These are phyloP conservation scores for Schizopygopsis malacanthus DNA, from an alignment of 2,797 vertebrate genomes.

Conservation along the genomic window DNA sequence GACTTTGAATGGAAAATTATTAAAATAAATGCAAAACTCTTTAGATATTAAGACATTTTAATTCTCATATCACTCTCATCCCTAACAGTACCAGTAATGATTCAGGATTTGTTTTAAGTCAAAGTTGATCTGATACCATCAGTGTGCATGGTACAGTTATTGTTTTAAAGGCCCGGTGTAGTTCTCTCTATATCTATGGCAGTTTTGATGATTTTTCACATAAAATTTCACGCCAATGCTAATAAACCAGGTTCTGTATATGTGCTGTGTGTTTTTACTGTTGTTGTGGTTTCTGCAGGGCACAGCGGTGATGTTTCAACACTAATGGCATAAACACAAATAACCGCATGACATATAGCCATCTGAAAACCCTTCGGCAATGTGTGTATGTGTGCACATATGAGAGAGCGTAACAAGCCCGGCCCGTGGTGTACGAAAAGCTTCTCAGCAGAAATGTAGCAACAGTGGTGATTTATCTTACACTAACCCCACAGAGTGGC, in stretches of 20 bases:
- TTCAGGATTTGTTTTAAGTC: not conserved
- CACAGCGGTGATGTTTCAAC: slow-evolving; percentile 31
- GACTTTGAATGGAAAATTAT: not conserved
- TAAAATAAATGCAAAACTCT: not conserved
- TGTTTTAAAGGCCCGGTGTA: not conserved
- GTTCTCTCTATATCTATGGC: not conserved
- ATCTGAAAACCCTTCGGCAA: slow-evolving; percentile 41
- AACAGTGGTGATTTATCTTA: slow-evolving; percentile 50
- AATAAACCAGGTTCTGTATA: slow-evolving; percentile 12
- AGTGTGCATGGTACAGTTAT: not conserved
- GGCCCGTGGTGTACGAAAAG: slow-evolving; percentile 21
- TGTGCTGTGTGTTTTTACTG: slow-evolving; percentile 21
- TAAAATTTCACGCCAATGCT: not conserved
- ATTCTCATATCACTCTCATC: not conserved
- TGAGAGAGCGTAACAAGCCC: slow-evolving; percentile 34
- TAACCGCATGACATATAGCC: slow-evolving; percentile 44
- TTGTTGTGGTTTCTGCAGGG: slow-evolving; percentile 20
- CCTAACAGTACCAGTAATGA: not conserved
- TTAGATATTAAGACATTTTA: not conserved
- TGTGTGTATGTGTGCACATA: slow-evolving; percentile 30
- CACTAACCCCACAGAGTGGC: slow-evolving; percentile 34
- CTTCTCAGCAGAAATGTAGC: slow-evolving; percentile 41
- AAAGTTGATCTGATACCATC: not conserved
- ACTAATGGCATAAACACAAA: slow-evolving; percentile 47
- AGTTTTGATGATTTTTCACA: slow-evolving; percentile 23